These are phyloP conservation scores for Eidolon helvum DNA, from an alignment of 2,113 vertebrate genomes.

Conservation along the genomic window DNA sequence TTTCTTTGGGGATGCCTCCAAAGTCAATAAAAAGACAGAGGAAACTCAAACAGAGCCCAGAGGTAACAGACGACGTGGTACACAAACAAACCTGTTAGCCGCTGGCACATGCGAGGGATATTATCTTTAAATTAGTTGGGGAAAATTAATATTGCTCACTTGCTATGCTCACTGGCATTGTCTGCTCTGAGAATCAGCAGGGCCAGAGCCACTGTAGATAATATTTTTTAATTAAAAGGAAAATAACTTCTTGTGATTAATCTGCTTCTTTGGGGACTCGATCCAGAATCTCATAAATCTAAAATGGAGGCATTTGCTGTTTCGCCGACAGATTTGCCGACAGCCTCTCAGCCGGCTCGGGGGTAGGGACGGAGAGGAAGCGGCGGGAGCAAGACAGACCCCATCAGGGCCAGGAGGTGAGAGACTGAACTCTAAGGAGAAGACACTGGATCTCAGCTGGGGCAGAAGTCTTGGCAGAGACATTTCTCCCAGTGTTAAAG, in stretches of 20 bases:
- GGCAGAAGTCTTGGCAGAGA: background rate
- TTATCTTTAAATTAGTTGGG: conserved; percentile 71
- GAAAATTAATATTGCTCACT: conserved; percentile 70
- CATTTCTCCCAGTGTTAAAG: background rate
- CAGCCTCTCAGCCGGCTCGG: background rate
- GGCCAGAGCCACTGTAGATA: conserved; percentile 52
- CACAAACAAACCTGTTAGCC: conserved; percentile 10
- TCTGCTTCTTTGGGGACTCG: conserved; percentile 67
- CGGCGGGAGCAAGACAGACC: background rate
- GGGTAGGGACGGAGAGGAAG: background rate
- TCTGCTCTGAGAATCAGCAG: conserved; percentile 62
- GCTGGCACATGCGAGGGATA: background rate
- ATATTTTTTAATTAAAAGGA: conserved; percentile 79
- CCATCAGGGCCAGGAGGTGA: background rate
- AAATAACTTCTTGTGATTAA: conserved; percentile 75
- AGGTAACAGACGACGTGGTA: background rate
- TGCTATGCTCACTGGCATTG: conserved; percentile 31
- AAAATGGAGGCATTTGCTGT: conserved; percentile 24
- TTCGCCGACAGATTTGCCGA: background rate
- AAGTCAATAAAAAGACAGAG: conserved; percentile 17
- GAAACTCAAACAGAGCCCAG: background rate
- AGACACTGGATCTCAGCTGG: background rate
- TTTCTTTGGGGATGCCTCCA: background rate
- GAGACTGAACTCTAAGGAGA: background rate
- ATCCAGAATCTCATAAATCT: conserved; percentile 69